Conservation (phyloP, 2,113 vertebrate genomes). For the Eurypyga helias region DNA sequence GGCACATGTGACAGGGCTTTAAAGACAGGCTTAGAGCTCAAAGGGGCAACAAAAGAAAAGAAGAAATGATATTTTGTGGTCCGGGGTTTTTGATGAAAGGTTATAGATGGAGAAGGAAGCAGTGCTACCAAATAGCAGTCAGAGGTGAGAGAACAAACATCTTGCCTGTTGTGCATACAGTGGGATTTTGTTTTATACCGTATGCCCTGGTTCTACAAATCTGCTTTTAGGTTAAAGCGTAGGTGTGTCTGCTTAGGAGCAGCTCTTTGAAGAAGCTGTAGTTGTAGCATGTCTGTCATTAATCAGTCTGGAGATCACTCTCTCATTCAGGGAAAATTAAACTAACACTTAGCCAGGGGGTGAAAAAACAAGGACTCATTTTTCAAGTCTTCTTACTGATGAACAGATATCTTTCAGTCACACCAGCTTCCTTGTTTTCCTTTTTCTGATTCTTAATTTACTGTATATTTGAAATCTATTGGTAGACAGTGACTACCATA, state of each 20-base stretch:
- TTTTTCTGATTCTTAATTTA: background rate
- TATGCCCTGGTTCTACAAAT: background rate
- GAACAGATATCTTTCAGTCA: background rate
- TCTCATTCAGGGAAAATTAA: background rate
- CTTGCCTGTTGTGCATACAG: background rate
- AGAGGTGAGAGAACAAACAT: background rate
- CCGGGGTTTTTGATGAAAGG: background rate
- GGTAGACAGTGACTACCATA: background rate
- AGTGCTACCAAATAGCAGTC: background rate
- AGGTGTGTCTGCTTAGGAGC: background rate
- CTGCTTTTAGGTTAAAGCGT: background rate
- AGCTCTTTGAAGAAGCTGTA: background rate
- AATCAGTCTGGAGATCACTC: constrained; percentile 5
- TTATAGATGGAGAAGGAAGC: background rate
- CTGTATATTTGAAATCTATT: background rate
- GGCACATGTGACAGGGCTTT: accelerated
- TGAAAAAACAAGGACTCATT: background rate
- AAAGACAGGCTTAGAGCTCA: background rate
- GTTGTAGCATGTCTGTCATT: background rate
- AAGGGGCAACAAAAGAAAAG: background rate
- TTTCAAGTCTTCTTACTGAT: background rate
- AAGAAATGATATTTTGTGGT: background rate
- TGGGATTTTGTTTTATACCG: background rate
- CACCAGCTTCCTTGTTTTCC: background rate
- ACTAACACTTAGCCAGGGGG: background rate